Evolutionary conservation across 2,888 invertebrate species (phyloP).

Genomic region (Tridacna crocea): DNA sequence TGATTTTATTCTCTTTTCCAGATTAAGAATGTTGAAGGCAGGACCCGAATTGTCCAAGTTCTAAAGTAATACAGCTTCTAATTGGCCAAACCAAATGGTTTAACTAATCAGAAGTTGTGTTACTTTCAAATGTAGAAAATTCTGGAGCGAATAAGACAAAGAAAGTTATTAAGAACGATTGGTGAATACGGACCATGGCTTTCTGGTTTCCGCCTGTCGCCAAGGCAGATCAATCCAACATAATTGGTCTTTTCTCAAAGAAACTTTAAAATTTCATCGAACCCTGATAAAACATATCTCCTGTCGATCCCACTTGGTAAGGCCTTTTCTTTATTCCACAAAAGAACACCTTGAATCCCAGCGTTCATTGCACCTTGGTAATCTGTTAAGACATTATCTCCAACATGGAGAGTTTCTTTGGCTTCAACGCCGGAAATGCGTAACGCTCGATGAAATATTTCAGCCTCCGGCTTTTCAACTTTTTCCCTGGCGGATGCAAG

Average conservation of each 20-base stretch:
- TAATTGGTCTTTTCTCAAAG: not conserved
- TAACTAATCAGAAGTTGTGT: too few species aligned
- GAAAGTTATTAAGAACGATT: too few species aligned
- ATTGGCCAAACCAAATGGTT: too few species aligned
- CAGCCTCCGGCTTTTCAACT: constrained; percentile 90
- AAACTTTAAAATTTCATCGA: constrained; percentile 21
- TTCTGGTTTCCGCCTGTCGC: too few species aligned
- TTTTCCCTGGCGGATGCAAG: constrained; percentile 91
- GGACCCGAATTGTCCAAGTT: too few species aligned
- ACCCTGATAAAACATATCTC: constrained; percentile 24
- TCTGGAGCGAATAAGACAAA: too few species aligned
- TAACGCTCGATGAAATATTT: constrained; percentile 90
- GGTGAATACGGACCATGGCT: too few species aligned
- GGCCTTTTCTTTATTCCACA: constrained; percentile 26
- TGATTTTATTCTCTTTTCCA: too few species aligned
- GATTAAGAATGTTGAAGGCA: too few species aligned
- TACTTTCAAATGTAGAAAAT: too few species aligned
- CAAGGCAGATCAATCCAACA: too few species aligned
- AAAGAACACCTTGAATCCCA: constrained; percentile 88
- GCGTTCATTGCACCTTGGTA: constrained; percentile 90
- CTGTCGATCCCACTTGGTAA: constrained; percentile 25
- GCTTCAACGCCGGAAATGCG: constrained; percentile 85
- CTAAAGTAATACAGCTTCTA: too few species aligned
- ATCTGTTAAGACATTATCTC: constrained; percentile 91
- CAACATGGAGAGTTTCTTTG: constrained; percentile 91